Conservation (phyloP, 2,888 invertebrate species). For the Pseudanteris insignis region DNA sequence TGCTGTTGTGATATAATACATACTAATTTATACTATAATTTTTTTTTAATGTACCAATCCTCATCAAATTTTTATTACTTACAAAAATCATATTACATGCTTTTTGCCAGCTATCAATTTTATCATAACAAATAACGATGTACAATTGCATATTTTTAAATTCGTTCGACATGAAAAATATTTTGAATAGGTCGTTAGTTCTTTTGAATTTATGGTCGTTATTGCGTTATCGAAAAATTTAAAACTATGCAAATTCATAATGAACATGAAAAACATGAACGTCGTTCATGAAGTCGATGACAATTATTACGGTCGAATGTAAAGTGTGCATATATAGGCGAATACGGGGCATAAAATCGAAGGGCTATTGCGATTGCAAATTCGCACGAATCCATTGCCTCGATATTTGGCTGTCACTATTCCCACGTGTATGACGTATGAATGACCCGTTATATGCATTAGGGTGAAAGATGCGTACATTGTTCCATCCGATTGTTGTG, state of each 20-base stretch:
- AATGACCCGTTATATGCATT: neutral
- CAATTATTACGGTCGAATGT: neutral
- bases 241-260: neutral
- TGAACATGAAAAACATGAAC: neutral
- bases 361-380: neutral
- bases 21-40: too few species aligned
- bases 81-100: too few species aligned
- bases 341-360: neutral
- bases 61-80: too few species aligned
- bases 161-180: too few species aligned
- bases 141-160: too few species aligned
- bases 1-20: too few species aligned
- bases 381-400: neutral
- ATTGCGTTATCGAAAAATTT: too few species aligned
- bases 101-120: too few species aligned
- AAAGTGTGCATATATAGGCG: neutral
- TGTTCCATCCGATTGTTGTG: slow-evolving; percentile 2
- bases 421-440: neutral
- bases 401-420: neutral
- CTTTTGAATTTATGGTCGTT: too few species aligned
- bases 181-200: too few species aligned
- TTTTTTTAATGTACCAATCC: too few species aligned
- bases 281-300: neutral
- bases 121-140: too few species aligned
- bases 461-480: neutral